A percentile compares a stretch with the other conserved stretches of the same genome.
Conservation (phyloP, 2,113 vertebrate genomes). For the Equus quagga region DNA sequence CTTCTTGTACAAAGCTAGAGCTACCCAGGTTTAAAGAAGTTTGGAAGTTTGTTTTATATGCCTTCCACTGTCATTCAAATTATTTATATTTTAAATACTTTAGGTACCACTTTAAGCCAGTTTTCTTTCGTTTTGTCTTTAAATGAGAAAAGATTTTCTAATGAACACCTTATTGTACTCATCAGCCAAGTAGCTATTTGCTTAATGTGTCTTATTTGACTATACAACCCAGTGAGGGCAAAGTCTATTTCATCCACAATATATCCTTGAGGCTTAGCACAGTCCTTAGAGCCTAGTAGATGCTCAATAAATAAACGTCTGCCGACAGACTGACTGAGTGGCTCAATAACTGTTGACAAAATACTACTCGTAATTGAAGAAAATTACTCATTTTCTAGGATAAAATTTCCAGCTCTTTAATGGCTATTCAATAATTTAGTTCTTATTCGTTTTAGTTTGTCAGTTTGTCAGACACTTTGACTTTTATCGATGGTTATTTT, state of each 20-base stretch:
- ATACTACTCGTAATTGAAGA: background rate
- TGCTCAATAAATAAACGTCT: background rate
- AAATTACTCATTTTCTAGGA: background rate
- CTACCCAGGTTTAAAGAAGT: background rate
- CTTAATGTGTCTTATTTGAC: background rate
- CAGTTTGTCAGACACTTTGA: background rate
- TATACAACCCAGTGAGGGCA: background rate
- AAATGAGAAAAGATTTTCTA: background rate
- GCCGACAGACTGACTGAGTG: background rate
- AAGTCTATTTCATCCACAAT: background rate
- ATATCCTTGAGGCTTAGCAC: background rate
- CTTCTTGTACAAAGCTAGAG: background rate
- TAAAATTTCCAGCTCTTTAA: background rate
- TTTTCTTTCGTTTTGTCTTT: background rate
- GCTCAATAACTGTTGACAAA: background rate
- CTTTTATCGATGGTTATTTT: background rate
- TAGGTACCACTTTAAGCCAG: background rate
- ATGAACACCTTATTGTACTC: background rate
- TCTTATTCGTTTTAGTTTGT: background rate
- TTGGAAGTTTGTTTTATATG: background rate
- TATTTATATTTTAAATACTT: background rate
- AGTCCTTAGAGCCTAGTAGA: background rate
- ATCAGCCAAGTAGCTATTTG: background rate
- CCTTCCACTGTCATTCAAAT: background rate
- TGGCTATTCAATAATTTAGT: background rate